phyloP scores from a whole-genome alignment of 64 coral and sea anemone species.

The Cladopsammia gracilis region DNA sequence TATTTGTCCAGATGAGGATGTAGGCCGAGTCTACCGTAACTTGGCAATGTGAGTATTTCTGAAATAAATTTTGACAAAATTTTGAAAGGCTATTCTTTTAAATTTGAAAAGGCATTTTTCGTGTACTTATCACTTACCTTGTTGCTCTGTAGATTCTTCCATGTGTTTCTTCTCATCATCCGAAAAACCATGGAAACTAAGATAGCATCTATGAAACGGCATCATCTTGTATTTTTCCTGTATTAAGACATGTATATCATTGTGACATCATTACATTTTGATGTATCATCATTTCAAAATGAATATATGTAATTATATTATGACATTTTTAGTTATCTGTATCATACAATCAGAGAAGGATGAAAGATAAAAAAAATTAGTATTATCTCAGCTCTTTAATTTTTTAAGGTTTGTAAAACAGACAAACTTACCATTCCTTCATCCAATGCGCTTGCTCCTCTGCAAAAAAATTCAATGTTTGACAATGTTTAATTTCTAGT shows the following conservation, averaged over 20 bases:
- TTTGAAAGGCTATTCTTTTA: too few species aligned
- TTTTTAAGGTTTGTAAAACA: neutral
- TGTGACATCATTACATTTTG: too few species aligned
- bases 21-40: too few species aligned
- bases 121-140: constrained; percentile 63
- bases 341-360: too few species aligned
- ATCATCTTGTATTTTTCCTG: constrained; percentile 95
- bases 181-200: constrained; percentile 97
- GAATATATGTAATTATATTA: neutral
- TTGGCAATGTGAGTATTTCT: too few species aligned
- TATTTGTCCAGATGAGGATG: too few species aligned
- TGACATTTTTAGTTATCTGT: too few species aligned
- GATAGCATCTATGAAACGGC: constrained; percentile 87
- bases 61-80: too few species aligned
- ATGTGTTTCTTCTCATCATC: constrained; percentile 95
- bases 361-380: too few species aligned
- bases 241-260: neutral
- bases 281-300: neutral
- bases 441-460: constrained; percentile 78
- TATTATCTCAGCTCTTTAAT: neutral
- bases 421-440: constrained; percentile 86
- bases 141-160: constrained; percentile 94
- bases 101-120: too few species aligned
- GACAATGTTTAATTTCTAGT: neutral
- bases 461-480: neutral